These are phyloP conservation scores for Hypercompe scribonia DNA, from an alignment of 2,888 invertebrate genomes.

Conservation along the genomic window DNA sequence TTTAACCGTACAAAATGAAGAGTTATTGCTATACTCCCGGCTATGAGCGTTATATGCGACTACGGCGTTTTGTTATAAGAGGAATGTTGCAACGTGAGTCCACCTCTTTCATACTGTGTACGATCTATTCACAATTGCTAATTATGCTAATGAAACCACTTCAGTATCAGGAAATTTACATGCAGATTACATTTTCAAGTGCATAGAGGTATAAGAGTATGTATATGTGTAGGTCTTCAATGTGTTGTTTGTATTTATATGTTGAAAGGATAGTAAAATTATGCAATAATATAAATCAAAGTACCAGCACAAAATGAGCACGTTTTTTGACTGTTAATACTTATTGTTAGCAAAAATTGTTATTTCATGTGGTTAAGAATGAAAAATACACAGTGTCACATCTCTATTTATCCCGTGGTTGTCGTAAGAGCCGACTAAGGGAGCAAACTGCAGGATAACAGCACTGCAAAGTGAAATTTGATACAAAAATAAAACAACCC, in stretches of 20 bases:
- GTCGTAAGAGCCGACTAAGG: no score
- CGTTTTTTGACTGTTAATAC: background rate
- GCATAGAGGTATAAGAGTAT: background rate
- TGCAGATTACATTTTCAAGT: background rate
- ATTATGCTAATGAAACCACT: conserved; percentile 17
- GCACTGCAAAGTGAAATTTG: no score
- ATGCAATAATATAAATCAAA: background rate
- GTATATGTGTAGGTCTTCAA: background rate
- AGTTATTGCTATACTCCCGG: conserved; percentile 46
- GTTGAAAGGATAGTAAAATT: background rate
- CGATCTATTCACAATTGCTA: conserved; percentile 17
- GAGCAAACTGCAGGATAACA: no score
- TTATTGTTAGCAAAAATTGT: background rate
- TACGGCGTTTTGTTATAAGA: conserved; percentile 34
- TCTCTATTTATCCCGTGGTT: no score
- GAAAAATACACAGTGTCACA: background rate
- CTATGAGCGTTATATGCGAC: conserved; percentile 36
- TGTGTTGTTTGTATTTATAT: background rate
- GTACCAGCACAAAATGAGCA: background rate
- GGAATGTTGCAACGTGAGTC: conserved; percentile 35
- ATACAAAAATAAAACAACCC: no score
- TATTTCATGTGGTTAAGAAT: background rate
- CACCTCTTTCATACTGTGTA: conserved; percentile 22
- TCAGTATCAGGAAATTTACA: conserved; percentile 8
- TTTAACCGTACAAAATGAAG: conserved; percentile 34